phyloP scores from a whole-genome alignment of 2,113 vertebrate species.

The Odocoileus hemionus region DNA sequence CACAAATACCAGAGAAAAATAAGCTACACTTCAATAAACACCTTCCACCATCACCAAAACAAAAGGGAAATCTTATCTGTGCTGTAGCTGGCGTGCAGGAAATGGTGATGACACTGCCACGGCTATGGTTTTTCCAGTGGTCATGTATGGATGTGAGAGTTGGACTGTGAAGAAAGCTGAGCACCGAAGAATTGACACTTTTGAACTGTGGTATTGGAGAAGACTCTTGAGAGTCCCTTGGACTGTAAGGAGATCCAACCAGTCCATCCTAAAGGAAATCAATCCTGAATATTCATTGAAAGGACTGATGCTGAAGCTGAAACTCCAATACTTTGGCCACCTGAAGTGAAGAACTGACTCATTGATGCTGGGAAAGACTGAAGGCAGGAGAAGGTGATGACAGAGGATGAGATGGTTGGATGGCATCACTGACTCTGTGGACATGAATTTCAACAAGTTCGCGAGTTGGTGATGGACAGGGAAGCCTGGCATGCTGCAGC shows the following conservation, averaged over 20 bases:
- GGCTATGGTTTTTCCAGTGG: rapidly evolving
- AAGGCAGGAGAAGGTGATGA: neutral
- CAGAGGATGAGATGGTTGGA: neutral
- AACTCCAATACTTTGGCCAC: neutral
- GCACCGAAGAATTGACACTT: rapidly evolving
- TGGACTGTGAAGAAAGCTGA: neutral
- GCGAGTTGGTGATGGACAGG: neutral
- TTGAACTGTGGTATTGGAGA: neutral
- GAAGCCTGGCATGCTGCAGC: neutral
- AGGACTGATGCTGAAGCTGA: neutral
- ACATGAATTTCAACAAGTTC: neutral
- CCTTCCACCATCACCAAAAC: neutral
- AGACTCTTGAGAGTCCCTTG: neutral
- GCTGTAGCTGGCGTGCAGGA: neutral
- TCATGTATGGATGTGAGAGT: rapidly evolving
- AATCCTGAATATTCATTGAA: neutral
- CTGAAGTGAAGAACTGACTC: neutral
- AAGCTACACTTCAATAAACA: neutral
- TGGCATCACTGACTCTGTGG: neutral
- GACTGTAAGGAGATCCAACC: neutral
- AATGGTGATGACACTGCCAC: too few species aligned
- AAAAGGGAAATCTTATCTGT: neutral
- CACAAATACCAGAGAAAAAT: neutral
- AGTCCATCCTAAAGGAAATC: neutral
- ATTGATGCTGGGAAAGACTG: neutral